Evolutionary conservation across 2,113 vertebrate species (phyloP).

Genomic region (Halcyon malimbica): DNA sequence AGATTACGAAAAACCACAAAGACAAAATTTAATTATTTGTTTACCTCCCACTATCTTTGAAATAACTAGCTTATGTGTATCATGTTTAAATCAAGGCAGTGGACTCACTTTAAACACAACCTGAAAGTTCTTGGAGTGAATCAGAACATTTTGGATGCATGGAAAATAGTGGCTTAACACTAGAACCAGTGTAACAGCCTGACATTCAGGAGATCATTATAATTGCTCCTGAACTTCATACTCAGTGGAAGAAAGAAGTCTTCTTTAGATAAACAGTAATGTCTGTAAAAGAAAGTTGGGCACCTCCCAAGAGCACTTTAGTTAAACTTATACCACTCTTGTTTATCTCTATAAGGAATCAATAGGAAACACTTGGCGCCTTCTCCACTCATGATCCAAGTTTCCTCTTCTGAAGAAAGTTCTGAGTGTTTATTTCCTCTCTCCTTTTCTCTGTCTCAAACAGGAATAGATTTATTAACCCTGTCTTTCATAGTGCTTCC

Average conservation of each 20-base stretch:
- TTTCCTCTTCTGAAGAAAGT: not conserved
- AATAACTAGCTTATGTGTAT: not conserved
- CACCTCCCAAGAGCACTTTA: not conserved
- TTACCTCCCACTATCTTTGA: not conserved
- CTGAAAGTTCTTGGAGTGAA: not conserved
- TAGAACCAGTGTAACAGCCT: not conserved
- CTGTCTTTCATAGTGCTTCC: not conserved
- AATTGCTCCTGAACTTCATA: not conserved
- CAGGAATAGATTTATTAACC: not conserved
- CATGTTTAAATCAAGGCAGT: not conserved
- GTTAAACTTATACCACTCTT: not conserved
- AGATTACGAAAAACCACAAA: not conserved
- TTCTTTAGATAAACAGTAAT: not conserved
- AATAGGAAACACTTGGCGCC: not conserved
- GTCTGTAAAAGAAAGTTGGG: not conserved
- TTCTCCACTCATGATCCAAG: rapidly evolving
- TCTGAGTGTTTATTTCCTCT: not conserved
- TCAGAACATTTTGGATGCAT: not conserved
- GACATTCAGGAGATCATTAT: not conserved
- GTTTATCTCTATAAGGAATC: not conserved
- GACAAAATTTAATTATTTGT: not conserved
- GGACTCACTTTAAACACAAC: not conserved
- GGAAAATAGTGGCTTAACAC: not conserved
- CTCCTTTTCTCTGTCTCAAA: not conserved
- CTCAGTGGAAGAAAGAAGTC: not conserved